Conservation (phyloP, 2,113 vertebrate genomes). For the Stictonetta naevosa region DNA sequence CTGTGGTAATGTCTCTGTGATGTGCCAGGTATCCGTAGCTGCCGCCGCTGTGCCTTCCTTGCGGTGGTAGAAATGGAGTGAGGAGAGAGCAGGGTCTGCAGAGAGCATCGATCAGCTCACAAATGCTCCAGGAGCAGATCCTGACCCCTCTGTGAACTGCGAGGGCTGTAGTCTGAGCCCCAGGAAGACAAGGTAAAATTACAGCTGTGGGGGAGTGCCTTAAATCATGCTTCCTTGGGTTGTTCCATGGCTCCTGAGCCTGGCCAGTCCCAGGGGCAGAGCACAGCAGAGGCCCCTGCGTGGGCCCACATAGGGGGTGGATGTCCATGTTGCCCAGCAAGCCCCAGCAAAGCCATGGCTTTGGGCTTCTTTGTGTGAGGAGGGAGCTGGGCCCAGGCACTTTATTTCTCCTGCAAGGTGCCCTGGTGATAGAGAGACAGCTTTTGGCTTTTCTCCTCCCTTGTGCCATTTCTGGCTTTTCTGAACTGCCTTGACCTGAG, state of each 20-base stretch:
- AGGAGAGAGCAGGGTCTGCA: neutral
- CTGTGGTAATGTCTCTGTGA: neutral
- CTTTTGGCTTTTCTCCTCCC: neutral
- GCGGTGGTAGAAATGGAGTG: neutral
- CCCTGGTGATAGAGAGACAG: neutral
- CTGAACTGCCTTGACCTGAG: neutral
- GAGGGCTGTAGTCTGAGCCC: neutral
- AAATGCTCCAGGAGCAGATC: neutral
- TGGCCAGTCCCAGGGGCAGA: neutral
- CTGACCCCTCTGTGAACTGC: neutral
- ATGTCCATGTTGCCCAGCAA: neutral
- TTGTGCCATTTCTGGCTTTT: neutral
- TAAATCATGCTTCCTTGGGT: neutral
- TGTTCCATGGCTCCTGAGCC: neutral
- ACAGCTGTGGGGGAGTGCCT: neutral
- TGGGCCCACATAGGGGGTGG: neutral
- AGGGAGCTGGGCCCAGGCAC: neutral
- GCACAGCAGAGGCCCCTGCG: neutral
- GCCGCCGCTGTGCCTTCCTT: neutral
- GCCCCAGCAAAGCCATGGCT: neutral
- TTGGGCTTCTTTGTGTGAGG: neutral
- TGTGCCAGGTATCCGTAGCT: neutral
- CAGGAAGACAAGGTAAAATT: neutral
- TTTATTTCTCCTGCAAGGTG: neutral
- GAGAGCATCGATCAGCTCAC: neutral